Conservation (phyloP, 2,113 vertebrate genomes). For the Ginglymostoma cirratum region DNA sequence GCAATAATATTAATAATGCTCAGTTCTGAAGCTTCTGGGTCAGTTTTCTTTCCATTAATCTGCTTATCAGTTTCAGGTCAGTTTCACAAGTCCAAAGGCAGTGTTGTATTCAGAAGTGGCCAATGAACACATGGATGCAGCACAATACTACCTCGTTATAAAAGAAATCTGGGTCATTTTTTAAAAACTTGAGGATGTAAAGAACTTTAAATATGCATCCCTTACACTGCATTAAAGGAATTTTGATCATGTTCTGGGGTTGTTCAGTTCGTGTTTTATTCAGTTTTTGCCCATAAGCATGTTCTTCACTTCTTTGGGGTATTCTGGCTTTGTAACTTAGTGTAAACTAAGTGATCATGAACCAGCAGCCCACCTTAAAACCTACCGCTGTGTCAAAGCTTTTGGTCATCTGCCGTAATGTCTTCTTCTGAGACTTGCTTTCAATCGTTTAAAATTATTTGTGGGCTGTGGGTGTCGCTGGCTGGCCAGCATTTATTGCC, state of each 20-base stretch:
- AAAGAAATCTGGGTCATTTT: not conserved
- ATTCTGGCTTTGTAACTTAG: no score
- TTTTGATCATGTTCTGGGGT: not conserved
- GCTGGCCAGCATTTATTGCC: no score
- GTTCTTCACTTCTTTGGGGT: not conserved
- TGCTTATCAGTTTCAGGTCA: not conserved
- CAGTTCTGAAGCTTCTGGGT: not conserved
- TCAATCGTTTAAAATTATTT: no score
- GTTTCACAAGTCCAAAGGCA: not conserved
- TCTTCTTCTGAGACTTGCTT: no score
- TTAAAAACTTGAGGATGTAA: not conserved
- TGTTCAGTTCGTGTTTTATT: not conserved
- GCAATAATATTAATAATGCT: constrained; percentile 23
- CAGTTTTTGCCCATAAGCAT: not conserved
- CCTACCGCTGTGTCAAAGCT: no score
- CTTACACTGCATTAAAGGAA: not conserved
- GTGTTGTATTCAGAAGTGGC: not conserved
- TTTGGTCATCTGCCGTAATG: no score
- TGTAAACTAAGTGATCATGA: not conserved
- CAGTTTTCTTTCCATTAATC: constrained; percentile 25
- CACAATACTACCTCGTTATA: not conserved
- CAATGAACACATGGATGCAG: not conserved
- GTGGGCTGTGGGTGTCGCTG: no score
- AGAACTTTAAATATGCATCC: not conserved
- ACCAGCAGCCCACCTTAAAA: no score